Evolutionary conservation across 2,113 vertebrate species (phyloP).

Genomic region (Microtus richardsoni): DNA sequence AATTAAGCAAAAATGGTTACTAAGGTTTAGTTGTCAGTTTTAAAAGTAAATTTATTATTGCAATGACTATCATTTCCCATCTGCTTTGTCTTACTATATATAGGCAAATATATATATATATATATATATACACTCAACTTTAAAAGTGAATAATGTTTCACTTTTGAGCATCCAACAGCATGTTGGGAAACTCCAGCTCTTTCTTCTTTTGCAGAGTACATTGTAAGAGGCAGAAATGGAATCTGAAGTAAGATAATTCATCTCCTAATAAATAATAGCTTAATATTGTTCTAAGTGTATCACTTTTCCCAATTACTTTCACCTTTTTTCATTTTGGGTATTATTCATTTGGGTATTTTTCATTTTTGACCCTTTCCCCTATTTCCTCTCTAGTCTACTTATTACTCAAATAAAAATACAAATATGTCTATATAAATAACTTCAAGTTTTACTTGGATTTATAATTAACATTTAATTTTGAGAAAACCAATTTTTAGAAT

Average conservation of each 20-base stretch:
- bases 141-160: background rate
- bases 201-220: constrained; percentile 51
- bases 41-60: background rate
- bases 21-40: constrained; percentile 23
- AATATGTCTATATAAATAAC: constrained; percentile 48
- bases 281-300: constrained; percentile 21
- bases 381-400: constrained; percentile 47
- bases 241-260: background rate
- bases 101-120: background rate
- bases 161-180: constrained; percentile 29
- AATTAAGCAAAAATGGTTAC: constrained; percentile 39
- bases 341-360: constrained; percentile 58
- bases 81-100: constrained; percentile 10
- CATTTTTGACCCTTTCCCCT: background rate
- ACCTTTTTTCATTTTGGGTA: background rate
- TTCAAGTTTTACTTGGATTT: constrained; percentile 53
- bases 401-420: constrained; percentile 52
- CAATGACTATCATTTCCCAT: constrained; percentile 14
- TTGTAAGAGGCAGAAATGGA: constrained; percentile 35
- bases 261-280: background rate
- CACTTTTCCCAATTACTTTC: constrained; percentile 24
- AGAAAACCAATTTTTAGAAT: constrained; percentile 37
- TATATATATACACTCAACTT: background rate
- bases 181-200: constrained; percentile 9
- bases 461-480: constrained; percentile 47